Percentiles rank a stretch among this genome's conserved stretches.
Evolutionary conservation across 1,140 invertebrate species (phyloP).

Genomic region (Brachionus sp.): DNA sequence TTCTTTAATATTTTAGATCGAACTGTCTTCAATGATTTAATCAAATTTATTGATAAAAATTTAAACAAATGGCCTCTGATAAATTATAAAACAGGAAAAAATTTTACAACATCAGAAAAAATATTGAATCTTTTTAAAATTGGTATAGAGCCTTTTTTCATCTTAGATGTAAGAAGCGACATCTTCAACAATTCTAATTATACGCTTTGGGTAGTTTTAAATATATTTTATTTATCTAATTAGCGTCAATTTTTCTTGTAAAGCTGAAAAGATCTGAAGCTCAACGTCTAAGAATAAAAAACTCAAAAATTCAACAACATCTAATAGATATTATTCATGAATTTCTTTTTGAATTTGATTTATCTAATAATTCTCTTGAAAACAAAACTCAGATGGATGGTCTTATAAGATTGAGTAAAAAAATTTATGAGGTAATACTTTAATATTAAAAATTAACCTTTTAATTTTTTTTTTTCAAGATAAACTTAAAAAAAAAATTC

Average conservation of each 20-base stretch:
- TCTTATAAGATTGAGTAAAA: neutral
- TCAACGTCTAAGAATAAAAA: neutral
- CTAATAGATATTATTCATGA: neutral
- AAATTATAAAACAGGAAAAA: neutral
- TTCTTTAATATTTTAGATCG: neutral
- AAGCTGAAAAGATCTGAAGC: neutral
- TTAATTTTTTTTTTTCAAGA: neutral
- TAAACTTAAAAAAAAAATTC: neutral
- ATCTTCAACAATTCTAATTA: neutral
- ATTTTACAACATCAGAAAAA: neutral
- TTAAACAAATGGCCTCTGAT: constrained; percentile 1
- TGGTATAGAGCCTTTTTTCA: constrained; percentile 12
- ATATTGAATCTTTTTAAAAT: constrained; percentile 12
- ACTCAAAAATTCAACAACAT: neutral
- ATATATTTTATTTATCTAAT: neutral
- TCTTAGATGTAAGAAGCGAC: neutral
- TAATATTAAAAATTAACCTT: neutral
- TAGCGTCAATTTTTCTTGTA: neutral
- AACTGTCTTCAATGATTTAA: neutral
- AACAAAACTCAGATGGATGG: neutral
- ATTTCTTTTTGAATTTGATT: neutral
- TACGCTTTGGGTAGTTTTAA: neutral
- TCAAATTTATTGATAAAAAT: neutral
- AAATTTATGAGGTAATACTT: neutral
- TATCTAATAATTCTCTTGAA: neutral